Evolutionary conservation across 2,113 vertebrate genomes (phyloP).

Genomic region (Origma solitaria): DNA sequence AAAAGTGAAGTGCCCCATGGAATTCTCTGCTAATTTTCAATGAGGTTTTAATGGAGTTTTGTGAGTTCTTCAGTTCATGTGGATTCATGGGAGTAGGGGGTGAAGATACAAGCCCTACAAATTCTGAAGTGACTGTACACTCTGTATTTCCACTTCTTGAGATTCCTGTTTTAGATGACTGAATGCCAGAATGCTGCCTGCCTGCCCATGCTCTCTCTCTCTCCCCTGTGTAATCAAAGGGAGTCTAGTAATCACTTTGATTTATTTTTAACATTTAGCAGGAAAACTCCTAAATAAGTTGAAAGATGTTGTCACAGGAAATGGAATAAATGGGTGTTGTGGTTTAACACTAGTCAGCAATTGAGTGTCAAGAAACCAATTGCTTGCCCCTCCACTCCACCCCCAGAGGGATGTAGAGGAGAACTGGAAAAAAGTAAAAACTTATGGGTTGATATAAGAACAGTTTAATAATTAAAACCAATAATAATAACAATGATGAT

Average conservation of each 20-base stretch:
- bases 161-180: background rate
- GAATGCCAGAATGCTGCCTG: background rate
- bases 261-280: slow-evolving; percentile 2
- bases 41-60: background rate
- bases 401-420: background rate
- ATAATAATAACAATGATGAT: background rate
- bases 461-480: background rate
- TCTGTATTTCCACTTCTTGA: background rate
- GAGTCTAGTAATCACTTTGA: background rate
- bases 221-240: background rate
- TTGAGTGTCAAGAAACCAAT: background rate
- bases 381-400: fast-evolving
- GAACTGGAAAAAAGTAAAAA: background rate
- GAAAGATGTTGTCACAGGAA: background rate
- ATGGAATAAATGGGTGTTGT: background rate
- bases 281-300: background rate
- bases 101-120: background rate
- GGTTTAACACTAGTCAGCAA: background rate
- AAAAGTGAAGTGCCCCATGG: background rate
- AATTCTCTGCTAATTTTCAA: background rate
- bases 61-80: background rate
- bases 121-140: background rate
- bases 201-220: background rate
- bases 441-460: background rate
- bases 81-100: background rate